These are phyloP conservation scores for Eupelmus urozonus DNA, from an alignment of 2,888 invertebrate species.

Conservation along the genomic window DNA sequence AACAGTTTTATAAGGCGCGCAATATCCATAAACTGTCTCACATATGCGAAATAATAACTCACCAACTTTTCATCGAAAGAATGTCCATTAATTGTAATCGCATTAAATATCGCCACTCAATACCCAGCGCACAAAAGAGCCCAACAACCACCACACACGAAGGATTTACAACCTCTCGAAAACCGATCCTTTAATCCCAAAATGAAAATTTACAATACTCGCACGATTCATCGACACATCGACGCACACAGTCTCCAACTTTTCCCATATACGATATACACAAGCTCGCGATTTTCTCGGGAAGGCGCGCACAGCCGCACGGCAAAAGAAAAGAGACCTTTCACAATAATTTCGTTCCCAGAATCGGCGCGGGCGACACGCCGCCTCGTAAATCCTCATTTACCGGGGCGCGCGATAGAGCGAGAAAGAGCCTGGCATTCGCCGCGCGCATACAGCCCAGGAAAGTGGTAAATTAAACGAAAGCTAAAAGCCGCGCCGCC, in stretches of 20 bases:
- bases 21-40: no score
- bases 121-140: not conserved
- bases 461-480: conserved; percentile 60
- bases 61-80: no score
- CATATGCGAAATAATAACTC: no score
- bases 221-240: not conserved
- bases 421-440: not conserved
- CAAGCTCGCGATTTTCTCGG: not conserved
- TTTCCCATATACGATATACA: no score
- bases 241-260: not conserved
- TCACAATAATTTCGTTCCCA: conserved; percentile 55
- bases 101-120: not conserved
- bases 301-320: not conserved
- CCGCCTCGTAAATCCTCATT: conserved; percentile 57
- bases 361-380: not conserved
- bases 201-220: conserved; percentile 6
- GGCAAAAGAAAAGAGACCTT: conserved; percentile 32
- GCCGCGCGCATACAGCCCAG: not conserved
- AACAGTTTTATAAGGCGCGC: no score
- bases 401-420: conserved; percentile 45
- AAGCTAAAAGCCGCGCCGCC: conserved; percentile 44
- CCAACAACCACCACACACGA: no score
- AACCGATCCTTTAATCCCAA: not conserved
- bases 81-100: not conserved
- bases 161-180: no score